phyloP scores from a whole-genome alignment of 2,888 invertebrate genomes.

The Melanotus villosus region DNA sequence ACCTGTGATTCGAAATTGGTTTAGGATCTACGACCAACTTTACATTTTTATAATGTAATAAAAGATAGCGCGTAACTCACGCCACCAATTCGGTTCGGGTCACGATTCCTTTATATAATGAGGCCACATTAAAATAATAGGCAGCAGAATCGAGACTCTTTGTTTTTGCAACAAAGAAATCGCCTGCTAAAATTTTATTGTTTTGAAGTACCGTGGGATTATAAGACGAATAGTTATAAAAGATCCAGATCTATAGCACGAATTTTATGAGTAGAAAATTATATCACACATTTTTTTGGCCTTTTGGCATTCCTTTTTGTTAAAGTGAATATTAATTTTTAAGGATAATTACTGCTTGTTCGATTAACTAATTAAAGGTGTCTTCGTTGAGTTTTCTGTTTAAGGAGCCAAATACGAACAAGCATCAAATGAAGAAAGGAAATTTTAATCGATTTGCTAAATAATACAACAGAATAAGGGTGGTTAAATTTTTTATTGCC shows the following conservation, averaged over 20 bases:
- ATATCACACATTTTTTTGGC: no score
- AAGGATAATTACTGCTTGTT: no score
- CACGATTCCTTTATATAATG: slow-evolving; percentile 42
- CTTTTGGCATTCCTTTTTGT: no score
- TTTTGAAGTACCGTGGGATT: slow-evolving; percentile 25
- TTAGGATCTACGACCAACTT: slow-evolving; percentile 25
- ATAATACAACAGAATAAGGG: no score
- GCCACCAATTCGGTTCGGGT: slow-evolving; percentile 26
- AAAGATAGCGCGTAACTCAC: slow-evolving; percentile 35
- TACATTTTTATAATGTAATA: slow-evolving; percentile 39
- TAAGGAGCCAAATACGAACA: no score
- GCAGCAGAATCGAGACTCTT: slow-evolving; percentile 34
- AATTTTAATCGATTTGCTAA: no score
- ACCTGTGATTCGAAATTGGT: slow-evolving; percentile 29
- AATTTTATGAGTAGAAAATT: no score
- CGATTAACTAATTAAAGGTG: no score
- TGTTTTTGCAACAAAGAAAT: slow-evolving; percentile 43
- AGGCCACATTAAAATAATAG: slow-evolving; percentile 48
- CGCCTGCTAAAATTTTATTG: slow-evolving; percentile 37
- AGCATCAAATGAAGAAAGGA: no score
- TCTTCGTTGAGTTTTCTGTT: no score
- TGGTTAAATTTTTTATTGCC: no score
- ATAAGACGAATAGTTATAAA: neutral
- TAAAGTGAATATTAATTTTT: no score
- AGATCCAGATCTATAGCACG: neutral